These are phyloP conservation scores for Lepidochrysops patricia DNA, from an alignment of 2,888 invertebrate species.

Conservation along the genomic window DNA sequence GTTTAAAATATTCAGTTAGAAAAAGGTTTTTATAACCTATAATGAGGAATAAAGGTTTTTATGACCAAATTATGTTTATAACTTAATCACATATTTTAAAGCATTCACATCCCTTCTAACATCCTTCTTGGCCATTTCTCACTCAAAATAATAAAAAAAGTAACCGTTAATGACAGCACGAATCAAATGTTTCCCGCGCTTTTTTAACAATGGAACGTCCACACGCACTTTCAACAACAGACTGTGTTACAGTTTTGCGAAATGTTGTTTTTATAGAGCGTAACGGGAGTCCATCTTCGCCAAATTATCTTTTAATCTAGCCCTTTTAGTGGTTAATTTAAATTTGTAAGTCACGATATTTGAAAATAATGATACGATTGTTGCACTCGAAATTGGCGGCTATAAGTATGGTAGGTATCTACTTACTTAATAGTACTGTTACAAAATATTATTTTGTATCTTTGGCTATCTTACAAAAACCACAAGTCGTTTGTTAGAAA, in stretches of 20 bases:
- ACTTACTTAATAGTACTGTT: not conserved
- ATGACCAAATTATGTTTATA: no score
- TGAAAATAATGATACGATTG: not conserved
- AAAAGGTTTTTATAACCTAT: no score
- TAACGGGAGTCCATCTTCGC: slow-evolving; percentile 32
- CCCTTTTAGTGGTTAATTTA: not conserved
- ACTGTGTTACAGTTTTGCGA: slow-evolving; percentile 47
- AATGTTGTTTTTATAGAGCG: slow-evolving; percentile 54
- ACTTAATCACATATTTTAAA: no score
- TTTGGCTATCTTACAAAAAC: not conserved
- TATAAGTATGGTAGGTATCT: not conserved
- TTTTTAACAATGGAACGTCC: slow-evolving; percentile 12
- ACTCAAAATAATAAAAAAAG: not conserved
- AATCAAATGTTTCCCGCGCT: slow-evolving; percentile 3
- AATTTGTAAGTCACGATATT: not conserved
- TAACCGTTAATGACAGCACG: not conserved
- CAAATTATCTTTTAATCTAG: slow-evolving; percentile 7
- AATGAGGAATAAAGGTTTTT: no score
- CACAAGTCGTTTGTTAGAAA: not conserved
- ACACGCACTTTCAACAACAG: slow-evolving; percentile 27
- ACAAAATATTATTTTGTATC: not conserved
- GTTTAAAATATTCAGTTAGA: no score
- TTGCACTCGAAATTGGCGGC: not conserved
- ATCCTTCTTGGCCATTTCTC: not conserved
- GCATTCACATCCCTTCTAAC: not conserved